Evolutionary conservation across 2,113 vertebrate species (phyloP).

Genomic region (Mixornis gularis): DNA sequence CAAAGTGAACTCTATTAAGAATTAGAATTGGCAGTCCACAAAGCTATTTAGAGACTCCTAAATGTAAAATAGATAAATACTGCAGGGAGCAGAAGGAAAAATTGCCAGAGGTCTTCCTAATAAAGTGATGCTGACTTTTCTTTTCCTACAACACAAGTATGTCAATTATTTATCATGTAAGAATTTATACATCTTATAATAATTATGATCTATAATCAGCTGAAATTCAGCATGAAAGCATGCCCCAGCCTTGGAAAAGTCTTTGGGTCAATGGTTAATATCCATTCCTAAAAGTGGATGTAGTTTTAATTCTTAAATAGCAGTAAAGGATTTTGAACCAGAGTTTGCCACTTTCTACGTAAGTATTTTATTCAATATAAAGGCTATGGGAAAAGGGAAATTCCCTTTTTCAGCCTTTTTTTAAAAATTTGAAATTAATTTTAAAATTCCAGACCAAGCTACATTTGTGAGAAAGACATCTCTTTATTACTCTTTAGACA

Average conservation of each 20-base stretch:
- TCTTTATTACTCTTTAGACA: neutral
- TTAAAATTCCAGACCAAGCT: neutral
- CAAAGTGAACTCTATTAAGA: neutral
- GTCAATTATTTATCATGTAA: neutral
- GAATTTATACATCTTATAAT: neutral
- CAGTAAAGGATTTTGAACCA: neutral
- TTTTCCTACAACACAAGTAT: neutral
- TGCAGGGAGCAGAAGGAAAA: neutral
- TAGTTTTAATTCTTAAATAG: neutral
- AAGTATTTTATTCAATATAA: neutral
- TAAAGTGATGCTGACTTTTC: neutral
- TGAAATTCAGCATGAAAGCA: neutral
- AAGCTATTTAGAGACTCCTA: neutral
- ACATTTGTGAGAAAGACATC: neutral
- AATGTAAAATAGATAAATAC: neutral
- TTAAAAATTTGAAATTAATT: neutral
- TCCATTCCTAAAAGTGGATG: neutral
- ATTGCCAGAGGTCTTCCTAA: neutral
- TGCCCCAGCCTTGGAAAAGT: neutral
- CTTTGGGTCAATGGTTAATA: neutral
- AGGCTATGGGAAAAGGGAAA: neutral
- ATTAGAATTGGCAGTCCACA: neutral
- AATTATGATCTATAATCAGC: neutral
- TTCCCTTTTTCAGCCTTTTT: neutral
- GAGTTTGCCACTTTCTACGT: neutral